Percentiles rank a stretch among this genome's conserved stretches.
These are phyloP conservation scores for Cynopterus sphinx DNA, from an alignment of 2,797 vertebrate genomes.

Conservation along the genomic window DNA sequence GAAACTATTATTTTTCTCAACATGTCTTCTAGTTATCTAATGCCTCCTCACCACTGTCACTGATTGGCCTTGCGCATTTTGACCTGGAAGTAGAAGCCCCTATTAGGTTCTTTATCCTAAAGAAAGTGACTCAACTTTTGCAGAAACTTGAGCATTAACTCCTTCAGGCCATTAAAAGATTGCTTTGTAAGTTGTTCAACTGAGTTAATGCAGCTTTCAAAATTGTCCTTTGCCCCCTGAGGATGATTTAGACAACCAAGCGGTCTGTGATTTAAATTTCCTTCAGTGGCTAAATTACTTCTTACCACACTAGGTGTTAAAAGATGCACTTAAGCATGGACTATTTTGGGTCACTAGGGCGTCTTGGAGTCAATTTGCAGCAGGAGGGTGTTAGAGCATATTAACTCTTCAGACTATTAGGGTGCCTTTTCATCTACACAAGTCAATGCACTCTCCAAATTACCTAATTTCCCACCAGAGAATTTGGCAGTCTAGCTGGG, in stretches of 20 bases:
- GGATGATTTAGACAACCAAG: not conserved
- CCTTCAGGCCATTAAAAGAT: not conserved
- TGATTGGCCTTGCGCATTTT: not conserved
- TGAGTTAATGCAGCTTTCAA: not conserved
- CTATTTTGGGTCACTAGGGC: not conserved
- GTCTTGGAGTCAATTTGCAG: conserved; percentile 7
- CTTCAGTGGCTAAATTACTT: conserved; percentile 18
- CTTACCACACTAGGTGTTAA: conserved; percentile 4
- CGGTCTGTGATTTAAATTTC: conserved; percentile 37
- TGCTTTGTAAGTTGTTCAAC: not conserved
- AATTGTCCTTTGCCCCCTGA: not conserved
- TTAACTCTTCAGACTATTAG: conserved; percentile 47
- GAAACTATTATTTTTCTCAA: not conserved
- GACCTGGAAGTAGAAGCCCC: not conserved
- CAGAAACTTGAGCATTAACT: not conserved
- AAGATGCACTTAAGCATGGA: not conserved
- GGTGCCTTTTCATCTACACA: conserved; percentile 7
- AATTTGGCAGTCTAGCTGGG: conserved; percentile 48
- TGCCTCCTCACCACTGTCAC: not conserved
- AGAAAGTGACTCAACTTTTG: not conserved
- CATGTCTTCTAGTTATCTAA: not conserved
- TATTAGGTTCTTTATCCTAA: not conserved
- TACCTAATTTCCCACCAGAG: conserved; percentile 63
- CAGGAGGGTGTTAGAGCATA: not conserved
- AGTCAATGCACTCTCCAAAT: not conserved